Evolutionary conservation across 2,797 vertebrate species (phyloP).

Genomic region (Notamacropus eugenii): DNA sequence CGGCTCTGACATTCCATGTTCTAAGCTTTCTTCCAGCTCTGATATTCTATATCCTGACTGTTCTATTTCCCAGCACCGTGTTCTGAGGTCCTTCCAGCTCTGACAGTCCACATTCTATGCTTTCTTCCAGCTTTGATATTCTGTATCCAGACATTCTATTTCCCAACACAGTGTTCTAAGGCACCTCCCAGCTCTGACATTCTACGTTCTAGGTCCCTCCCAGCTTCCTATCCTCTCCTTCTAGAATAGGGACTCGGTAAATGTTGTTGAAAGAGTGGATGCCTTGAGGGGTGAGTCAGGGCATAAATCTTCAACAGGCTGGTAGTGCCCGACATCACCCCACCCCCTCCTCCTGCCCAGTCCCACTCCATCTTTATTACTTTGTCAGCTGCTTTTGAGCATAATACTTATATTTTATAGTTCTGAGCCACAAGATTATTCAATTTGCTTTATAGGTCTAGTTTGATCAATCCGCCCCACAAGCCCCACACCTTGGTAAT

Average conservation of each 20-base stretch:
- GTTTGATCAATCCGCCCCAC: constrained; percentile 80
- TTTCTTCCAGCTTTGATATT: not conserved
- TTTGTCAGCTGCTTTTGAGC: constrained; percentile 78
- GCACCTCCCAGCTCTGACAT: not conserved
- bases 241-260: constrained; percentile 7
- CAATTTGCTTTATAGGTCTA: constrained; percentile 80
- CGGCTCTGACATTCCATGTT: not conserved
- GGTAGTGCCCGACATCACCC: not conserved
- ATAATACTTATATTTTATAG: constrained; percentile 79
- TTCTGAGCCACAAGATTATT: constrained; percentile 79
- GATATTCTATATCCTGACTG: not conserved
- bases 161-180: not conserved
- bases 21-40: not conserved
- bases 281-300: not conserved
- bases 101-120: not conserved
- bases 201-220: not conserved
- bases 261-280: not conserved
- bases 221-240: not conserved
- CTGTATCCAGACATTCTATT: no score
- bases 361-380: constrained; percentile 76
- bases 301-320: not conserved
- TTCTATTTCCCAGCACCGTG: not conserved
- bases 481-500: constrained; percentile 58
- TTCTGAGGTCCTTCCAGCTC: not conserved
- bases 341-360: not conserved